phyloP scores from a whole-genome alignment of 2,888 invertebrate species.

The Pteria penguin region DNA sequence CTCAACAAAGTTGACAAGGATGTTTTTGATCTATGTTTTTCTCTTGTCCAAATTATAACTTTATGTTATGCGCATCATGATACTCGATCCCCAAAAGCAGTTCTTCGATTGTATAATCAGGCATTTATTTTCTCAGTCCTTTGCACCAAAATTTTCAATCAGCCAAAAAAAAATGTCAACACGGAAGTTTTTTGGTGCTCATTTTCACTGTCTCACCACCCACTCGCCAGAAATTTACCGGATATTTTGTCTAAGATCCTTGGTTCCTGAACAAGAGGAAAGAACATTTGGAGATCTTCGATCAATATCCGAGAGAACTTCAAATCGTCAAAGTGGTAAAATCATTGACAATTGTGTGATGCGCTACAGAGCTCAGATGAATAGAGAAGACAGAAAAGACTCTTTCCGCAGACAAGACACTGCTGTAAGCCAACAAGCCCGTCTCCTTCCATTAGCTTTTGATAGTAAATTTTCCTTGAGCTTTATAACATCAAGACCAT shows the following conservation, averaged over 20 bases:
- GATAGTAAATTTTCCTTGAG: background rate
- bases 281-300: slow-evolving; percentile 13
- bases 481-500: background rate
- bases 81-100: background rate
- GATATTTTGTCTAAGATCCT: background rate
- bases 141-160: background rate
- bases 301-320: background rate
- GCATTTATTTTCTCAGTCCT: slow-evolving; percentile 14
- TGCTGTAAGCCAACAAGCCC: slow-evolving; percentile 15
- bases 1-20: background rate
- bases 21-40: background rate
- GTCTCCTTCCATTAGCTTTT: background rate
- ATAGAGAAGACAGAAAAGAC: slow-evolving; percentile 3
- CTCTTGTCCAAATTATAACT: slow-evolving; percentile 17
- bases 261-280: slow-evolving; percentile 8
- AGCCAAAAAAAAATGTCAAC: slow-evolving; percentile 1
- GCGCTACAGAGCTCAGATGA: background rate
- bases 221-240: background rate
- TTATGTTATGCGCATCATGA: slow-evolving; percentile 9
- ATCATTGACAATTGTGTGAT: slow-evolving; percentile 11
- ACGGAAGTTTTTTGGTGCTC: slow-evolving; percentile 1
- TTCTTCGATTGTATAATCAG: slow-evolving; percentile 18
- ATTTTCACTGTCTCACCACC: slow-evolving; percentile 12
- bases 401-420: background rate
- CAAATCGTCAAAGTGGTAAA: background rate